Evolutionary conservation across 92 coral and sea anemone genomes (phyloP).

Genomic region (Phenganax marumi): DNA sequence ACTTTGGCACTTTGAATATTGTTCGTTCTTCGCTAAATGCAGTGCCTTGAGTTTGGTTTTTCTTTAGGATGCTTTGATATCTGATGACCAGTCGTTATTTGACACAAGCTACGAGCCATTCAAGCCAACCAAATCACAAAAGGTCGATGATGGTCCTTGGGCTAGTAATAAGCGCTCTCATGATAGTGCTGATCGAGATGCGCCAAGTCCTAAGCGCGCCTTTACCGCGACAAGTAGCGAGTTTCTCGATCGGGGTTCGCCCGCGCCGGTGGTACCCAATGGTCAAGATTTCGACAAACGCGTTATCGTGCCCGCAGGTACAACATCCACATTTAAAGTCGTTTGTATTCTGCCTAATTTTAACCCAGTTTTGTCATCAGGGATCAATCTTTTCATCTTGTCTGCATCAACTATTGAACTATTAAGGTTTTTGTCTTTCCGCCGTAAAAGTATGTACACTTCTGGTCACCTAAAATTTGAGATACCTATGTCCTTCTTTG

Average conservation of each 20-base stretch:
- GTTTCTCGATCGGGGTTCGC: conserved; percentile 83
- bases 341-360: background rate
- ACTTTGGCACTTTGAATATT: background rate
- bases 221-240: conserved; percentile 83
- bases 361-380: too few relatives aligned
- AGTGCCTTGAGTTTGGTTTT: background rate
- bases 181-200: conserved; percentile 82
- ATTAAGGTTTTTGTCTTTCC: too few relatives aligned
- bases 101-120: conserved; percentile 88
- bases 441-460: too few relatives aligned
- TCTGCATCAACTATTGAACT: too few relatives aligned
- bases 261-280: conserved; percentile 89
- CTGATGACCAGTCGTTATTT: conserved; percentile 93
- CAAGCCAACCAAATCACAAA: conserved; percentile 76
- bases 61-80: conserved; percentile 59
- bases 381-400: background rate
- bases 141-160: conserved; percentile 62
- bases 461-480: too few relatives aligned
- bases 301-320: conserved; percentile 99
- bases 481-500: too few relatives aligned
- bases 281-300: conserved; percentile 89
- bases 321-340: conserved; percentile 27
- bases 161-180: conserved; percentile 80
- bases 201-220: conserved; percentile 84
- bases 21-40: background rate